Evolutionary conservation across 2,797 vertebrate genomes (phyloP).

Genomic region (Alca torda): DNA sequence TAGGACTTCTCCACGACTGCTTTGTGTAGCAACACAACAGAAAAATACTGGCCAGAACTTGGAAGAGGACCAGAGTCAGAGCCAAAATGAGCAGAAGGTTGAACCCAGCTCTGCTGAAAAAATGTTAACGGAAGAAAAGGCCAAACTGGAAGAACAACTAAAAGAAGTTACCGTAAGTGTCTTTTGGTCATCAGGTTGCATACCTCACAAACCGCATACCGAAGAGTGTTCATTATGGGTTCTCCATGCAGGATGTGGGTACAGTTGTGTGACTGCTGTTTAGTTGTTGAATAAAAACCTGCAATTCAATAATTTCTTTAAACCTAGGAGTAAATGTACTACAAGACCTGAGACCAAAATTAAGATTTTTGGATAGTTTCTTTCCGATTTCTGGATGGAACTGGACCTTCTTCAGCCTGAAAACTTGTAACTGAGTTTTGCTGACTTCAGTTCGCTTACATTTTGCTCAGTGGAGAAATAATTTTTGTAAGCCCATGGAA

Average conservation of each 20-base stretch:
- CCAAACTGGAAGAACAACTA: slow-evolving; percentile 88
- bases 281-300: not conserved
- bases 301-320: not conserved
- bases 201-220: accelerated
- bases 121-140: slow-evolving; percentile 83
- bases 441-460: not conserved
- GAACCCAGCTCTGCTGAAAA: slow-evolving; percentile 79
- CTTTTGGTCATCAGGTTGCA: not conserved
- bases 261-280: not conserved
- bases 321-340: not conserved
- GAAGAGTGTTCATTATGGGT: accelerated
- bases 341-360: not conserved
- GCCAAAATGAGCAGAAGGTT: slow-evolving; percentile 71
- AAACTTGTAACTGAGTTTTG: not conserved
- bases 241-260: not conserved
- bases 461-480: not conserved
- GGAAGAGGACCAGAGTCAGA: slow-evolving; percentile 80
- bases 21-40: slow-evolving; percentile 90
- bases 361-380: not conserved
- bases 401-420: not conserved
- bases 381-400: not conserved
- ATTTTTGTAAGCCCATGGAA: not conserved
- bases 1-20: slow-evolving; percentile 77
- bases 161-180: slow-evolving; percentile 86
- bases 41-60: slow-evolving; percentile 79